These are phyloP conservation scores for Phataginus tricuspis DNA, from an alignment of 2,797 vertebrate genomes.

Conservation along the genomic window DNA sequence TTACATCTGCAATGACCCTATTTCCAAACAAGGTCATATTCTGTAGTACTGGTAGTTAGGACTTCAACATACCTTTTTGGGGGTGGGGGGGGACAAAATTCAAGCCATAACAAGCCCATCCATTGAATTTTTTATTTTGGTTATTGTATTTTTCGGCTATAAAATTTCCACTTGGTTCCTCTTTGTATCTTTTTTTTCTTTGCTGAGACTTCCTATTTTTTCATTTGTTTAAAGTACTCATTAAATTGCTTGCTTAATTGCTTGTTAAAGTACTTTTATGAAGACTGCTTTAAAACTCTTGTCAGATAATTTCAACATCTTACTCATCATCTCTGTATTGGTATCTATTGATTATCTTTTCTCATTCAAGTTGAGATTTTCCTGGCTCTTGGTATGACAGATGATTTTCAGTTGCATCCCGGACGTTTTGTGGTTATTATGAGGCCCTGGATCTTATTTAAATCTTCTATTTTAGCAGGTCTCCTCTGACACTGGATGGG, in stretches of 20 bases:
- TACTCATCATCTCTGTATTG: neutral
- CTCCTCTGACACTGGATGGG: neutral
- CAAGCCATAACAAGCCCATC: neutral
- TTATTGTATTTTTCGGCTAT: neutral
- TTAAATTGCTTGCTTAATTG: slow-evolving; percentile 9
- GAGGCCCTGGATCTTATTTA: neutral
- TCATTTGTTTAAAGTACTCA: neutral
- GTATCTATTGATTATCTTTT: neutral
- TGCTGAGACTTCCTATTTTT: neutral
- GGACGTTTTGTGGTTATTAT: neutral
- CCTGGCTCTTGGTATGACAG: neutral
- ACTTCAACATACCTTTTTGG: neutral
- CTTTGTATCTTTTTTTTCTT: neutral
- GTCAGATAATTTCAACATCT: neutral
- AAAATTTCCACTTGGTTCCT: neutral
- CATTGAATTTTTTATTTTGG: neutral
- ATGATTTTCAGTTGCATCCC: neutral
- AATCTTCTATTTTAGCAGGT: neutral
- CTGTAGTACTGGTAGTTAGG: neutral
- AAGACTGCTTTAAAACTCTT: neutral
- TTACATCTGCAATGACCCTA: neutral
- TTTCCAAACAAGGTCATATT: neutral
- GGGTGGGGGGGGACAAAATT: neutral
- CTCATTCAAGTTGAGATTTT: neutral
- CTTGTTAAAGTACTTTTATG: neutral